Conservation (phyloP, 2,888 invertebrate species). For the Galerucella pusilla region DNA sequence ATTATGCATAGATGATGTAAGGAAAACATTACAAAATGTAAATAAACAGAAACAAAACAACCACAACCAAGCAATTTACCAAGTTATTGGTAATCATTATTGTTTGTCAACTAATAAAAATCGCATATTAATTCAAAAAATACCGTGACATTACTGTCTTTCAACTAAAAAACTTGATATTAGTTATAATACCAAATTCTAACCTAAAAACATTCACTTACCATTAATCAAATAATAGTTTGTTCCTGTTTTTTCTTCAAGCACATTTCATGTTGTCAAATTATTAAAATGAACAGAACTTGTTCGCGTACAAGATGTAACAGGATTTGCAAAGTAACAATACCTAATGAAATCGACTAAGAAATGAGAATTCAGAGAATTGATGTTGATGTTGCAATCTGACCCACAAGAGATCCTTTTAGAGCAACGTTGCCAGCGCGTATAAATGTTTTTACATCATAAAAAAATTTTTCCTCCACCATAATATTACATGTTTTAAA, state of each 20-base stretch:
- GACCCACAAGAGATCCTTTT: slow-evolving; percentile 7
- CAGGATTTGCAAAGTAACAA: neutral
- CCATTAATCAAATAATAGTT: neutral
- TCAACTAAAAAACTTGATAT: too few species aligned
- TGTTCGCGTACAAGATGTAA: neutral
- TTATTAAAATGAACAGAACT: neutral
- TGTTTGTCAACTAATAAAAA: too few species aligned
- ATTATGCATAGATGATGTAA: too few species aligned
- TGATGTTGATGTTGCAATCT: slow-evolving; percentile 9
- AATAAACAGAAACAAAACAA: too few species aligned
- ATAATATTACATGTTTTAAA: too few species aligned
- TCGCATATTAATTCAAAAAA: too few species aligned
- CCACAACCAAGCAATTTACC: too few species aligned
- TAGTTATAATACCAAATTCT: neutral
- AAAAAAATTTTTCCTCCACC: too few species aligned
- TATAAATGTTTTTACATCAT: too few species aligned
- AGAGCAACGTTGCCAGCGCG: neutral
- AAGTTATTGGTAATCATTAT: too few species aligned
- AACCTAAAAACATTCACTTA: slow-evolving; percentile 2
- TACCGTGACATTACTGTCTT: too few species aligned
- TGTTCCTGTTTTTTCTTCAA: neutral
- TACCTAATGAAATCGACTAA: neutral
- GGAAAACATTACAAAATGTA: too few species aligned
- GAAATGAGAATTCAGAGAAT: neutral
- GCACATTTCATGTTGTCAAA: neutral